These are phyloP conservation scores for Hydractinia symbiolongicarpus DNA, from an alignment of 30 jellyfish, hydroid and myxozoan genomes.

Conservation along the genomic window DNA sequence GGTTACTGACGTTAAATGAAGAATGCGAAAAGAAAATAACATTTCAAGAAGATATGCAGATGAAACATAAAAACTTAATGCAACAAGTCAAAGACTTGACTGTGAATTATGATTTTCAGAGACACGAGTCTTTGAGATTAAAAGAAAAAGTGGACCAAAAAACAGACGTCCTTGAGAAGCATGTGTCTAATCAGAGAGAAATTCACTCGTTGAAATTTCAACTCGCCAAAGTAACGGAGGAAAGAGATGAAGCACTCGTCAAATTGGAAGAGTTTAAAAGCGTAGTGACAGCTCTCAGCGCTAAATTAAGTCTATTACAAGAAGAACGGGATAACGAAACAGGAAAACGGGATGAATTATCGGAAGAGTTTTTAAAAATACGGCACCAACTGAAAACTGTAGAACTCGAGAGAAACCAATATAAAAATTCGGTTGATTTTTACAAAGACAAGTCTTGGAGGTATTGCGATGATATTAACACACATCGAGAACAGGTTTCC, in stretches of 20 bases:
- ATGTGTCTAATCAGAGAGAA: constrained; percentile 33
- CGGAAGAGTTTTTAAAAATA: constrained; percentile 44
- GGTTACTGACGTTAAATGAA: constrained; percentile 24
- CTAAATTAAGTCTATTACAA: constrained; percentile 45
- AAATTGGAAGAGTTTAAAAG: constrained; percentile 55
- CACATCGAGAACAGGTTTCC: constrained; percentile 49
- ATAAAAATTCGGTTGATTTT: constrained; percentile 26
- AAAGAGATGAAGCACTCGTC: constrained; percentile 61
- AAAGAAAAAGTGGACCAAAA: constrained; percentile 54
- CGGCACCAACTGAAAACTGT: constrained; percentile 29
- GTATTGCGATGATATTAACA: constrained; percentile 31
- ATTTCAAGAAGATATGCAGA: constrained; percentile 35
- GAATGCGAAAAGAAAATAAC: constrained; percentile 37
- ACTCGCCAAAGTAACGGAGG: constrained; percentile 58
- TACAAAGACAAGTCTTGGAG: constrained; percentile 44
- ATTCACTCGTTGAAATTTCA: constrained; percentile 45
- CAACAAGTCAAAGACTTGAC: constrained; percentile 71
- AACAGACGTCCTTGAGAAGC: constrained; percentile 45
- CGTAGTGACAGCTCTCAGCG: constrained; percentile 72
- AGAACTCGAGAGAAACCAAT: constrained; percentile 49
- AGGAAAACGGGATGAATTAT: constrained; percentile 38
- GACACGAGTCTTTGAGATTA: constrained; percentile 53
- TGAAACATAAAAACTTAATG: constrained; percentile 47
- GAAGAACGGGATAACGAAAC: constrained; percentile 60
- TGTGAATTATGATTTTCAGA: constrained; percentile 59